These are phyloP conservation scores for Pinna nobilis DNA, from an alignment of 1,140 invertebrate genomes.

Conservation along the genomic window DNA sequence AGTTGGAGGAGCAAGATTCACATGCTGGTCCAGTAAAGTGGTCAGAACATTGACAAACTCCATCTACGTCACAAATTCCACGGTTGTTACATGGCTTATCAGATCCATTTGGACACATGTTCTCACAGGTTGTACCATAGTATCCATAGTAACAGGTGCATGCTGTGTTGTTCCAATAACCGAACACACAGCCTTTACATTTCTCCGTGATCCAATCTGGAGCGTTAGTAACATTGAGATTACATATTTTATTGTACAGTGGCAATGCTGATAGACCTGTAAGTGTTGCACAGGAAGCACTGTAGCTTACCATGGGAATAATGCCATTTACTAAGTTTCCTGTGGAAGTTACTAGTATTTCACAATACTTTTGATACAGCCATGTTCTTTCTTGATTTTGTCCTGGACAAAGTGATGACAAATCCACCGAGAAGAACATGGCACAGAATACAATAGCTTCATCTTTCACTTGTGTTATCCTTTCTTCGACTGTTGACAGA, in stretches of 20 bases:
- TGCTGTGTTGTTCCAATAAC: slow-evolving; percentile 15
- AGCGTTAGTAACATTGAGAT: neutral
- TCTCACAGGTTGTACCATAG: slow-evolving; percentile 44
- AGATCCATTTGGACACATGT: slow-evolving; percentile 44
- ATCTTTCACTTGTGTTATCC: neutral
- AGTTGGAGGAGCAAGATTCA: slow-evolving; percentile 38
- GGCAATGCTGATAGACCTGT: neutral
- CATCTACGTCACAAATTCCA: slow-evolving; percentile 45
- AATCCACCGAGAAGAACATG: slow-evolving; percentile 33
- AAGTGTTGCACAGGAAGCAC: slow-evolving; percentile 26
- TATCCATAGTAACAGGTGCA: slow-evolving; percentile 51
- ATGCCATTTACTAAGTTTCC: slow-evolving; percentile 25
- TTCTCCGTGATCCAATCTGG: slow-evolving; percentile 46
- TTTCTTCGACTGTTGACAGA: neutral
- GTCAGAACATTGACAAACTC: slow-evolving; percentile 45
- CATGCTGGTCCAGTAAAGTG: slow-evolving; percentile 52
- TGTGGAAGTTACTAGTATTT: slow-evolving; percentile 12
- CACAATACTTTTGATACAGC: slow-evolving; percentile 38
- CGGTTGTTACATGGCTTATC: slow-evolving; percentile 45
- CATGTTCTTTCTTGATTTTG: slow-evolving; percentile 2
- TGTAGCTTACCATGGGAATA: slow-evolving; percentile 42
- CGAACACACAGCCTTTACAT: slow-evolving; percentile 49
- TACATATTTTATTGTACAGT: slow-evolving; percentile 31
- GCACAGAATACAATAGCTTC: slow-evolving; percentile 30
- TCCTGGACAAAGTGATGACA: slow-evolving; percentile 27